These are phyloP conservation scores for Drosophila jambulina DNA, from an alignment of 1,140 invertebrate genomes.

Conservation along the genomic window DNA sequence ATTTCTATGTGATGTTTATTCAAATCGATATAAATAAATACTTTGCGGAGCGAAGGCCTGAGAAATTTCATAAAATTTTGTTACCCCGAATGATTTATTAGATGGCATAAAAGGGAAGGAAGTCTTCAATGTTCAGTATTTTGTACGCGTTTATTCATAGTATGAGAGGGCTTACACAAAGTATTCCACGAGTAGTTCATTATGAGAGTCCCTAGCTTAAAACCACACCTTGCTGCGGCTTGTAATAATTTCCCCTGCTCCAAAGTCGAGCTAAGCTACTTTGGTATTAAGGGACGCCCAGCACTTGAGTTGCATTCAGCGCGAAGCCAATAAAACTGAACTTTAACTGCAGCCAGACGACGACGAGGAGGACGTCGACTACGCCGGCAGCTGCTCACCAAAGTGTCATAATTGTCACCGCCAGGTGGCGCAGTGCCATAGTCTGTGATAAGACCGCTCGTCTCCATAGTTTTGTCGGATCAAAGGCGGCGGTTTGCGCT, in stretches of 20 bases:
- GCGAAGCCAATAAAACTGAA: conserved; percentile 62
- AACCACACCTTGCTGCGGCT: conserved; percentile 14
- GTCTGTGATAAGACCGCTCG: conserved; percentile 19
- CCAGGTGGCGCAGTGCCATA: conserved; percentile 15
- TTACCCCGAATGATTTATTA: background rate
- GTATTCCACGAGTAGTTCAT: background rate
- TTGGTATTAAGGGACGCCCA: conserved; percentile 62
- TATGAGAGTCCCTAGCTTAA: background rate
- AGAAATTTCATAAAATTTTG: background rate
- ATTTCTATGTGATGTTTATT: conserved; percentile 12
- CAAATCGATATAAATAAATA: conserved; percentile 27
- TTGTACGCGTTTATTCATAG: background rate
- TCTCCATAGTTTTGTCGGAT: conserved; percentile 27
- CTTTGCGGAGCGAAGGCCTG: background rate
- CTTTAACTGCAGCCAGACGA: conserved; percentile 54
- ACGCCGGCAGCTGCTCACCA: conserved; percentile 28
- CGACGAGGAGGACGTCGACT: background rate
- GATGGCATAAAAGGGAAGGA: background rate
- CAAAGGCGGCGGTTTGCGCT: conserved; percentile 48
- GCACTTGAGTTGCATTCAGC: conserved; percentile 62
- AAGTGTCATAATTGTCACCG: conserved; percentile 67
- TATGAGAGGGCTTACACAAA: conserved; percentile 5
- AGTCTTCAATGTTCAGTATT: background rate
- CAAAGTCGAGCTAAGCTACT: conserved; percentile 66
- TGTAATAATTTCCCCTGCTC: conserved; percentile 7